Percentiles rank a stretch among this genome's conserved stretches.
These are phyloP conservation scores for Strix uralensis DNA, from an alignment of 2,113 vertebrate species.

Conservation along the genomic window DNA sequence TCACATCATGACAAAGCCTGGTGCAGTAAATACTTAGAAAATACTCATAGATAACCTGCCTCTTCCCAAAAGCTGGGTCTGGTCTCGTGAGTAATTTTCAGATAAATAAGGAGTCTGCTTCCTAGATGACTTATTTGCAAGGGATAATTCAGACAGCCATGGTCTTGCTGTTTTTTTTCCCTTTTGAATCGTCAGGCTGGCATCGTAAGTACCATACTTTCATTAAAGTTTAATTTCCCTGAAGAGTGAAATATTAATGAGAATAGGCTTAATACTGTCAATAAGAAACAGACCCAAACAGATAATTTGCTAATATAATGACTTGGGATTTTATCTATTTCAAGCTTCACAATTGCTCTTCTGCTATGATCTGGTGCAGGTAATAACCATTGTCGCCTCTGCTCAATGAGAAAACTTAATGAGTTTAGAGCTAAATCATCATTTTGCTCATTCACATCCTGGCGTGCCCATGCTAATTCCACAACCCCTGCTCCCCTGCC, in stretches of 20 bases:
- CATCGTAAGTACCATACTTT: neutral
- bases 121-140: neutral
- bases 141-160: neutral
- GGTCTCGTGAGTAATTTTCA: neutral
- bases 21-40: neutral
- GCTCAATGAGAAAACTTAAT: neutral
- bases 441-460: neutral
- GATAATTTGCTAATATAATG: constrained; percentile 44
- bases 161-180: neutral
- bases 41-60: neutral
- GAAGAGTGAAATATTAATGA: constrained; percentile 51
- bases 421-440: neutral
- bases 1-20: neutral
- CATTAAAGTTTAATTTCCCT: constrained; percentile 54
- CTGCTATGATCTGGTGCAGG: neutral
- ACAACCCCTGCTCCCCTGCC: neutral
- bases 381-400: neutral
- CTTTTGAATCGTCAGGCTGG: neutral
- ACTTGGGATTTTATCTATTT: constrained; percentile 25
- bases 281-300: constrained; percentile 47
- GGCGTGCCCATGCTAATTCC: rapidly evolving
- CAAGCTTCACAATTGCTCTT: neutral
- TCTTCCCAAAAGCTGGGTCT: neutral
- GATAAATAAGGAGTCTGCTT: neutral
- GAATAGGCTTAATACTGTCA: constrained; percentile 28